Percentiles rank a stretch among this genome's conserved stretches.
phyloP scores from a whole-genome alignment of 92 coral and sea anemone genomes.

The Palythoa grandis region DNA sequence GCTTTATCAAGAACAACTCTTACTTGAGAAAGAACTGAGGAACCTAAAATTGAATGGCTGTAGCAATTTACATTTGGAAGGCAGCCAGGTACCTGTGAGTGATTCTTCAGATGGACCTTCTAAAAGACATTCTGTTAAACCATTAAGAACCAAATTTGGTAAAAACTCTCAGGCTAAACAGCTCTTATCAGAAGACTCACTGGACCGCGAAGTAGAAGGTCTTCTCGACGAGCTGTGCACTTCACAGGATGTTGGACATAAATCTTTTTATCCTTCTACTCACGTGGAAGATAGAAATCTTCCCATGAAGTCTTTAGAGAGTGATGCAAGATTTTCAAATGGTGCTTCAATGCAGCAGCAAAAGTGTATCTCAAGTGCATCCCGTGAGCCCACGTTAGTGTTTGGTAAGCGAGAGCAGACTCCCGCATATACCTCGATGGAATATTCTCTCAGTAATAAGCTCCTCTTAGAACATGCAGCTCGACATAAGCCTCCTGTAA shows the following conservation, averaged over 20 bases:
- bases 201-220: constrained; percentile 83
- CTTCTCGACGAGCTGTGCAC: constrained; percentile 42
- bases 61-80: constrained; percentile 3
- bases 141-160: not conserved
- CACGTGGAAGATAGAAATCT: not conserved
- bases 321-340: not conserved
- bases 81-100: not conserved
- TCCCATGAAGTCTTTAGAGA: not conserved
- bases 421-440: not conserved
- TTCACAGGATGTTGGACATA: not conserved
- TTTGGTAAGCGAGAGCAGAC: not conserved
- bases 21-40: constrained; percentile 79
- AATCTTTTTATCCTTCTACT: not conserved
- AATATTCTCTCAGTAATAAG: not conserved
- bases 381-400: not conserved
- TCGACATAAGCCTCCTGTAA: not conserved
- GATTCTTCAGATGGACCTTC: not conserved
- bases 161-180: constrained; percentile 42
- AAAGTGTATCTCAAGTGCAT: not conserved
- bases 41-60: constrained; percentile 53
- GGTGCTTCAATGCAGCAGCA: not conserved
- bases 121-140: not conserved
- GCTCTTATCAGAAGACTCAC: constrained; percentile 72
- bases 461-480: not conserved
- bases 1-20: constrained; percentile 69